Percentiles rank a stretch among this genome's conserved stretches.
Conservation (phyloP, 2,888 invertebrate species). For the Poecilobothrus nobilitatus region DNA sequence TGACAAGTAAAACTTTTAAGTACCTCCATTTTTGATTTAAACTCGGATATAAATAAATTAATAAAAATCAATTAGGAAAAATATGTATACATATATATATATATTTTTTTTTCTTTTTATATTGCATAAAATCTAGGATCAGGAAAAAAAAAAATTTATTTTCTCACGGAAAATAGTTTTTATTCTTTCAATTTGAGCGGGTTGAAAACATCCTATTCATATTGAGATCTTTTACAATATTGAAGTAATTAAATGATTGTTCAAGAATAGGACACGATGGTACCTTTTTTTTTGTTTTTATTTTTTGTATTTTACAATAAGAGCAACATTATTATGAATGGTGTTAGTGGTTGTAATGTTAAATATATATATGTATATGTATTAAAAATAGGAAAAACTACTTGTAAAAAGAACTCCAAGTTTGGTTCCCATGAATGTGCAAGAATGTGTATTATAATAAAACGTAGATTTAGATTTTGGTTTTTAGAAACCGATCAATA, state of each 20-base stretch:
- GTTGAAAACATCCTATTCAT: too few relatives aligned
- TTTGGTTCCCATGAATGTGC: neutral
- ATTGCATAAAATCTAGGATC: neutral
- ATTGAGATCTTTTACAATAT: too few relatives aligned
- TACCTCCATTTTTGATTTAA: neutral
- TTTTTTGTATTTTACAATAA: too few relatives aligned
- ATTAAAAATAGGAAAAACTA: neutral
- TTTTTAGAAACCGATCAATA: neutral
- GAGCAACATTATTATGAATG: too few relatives aligned
- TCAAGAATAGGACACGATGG: too few relatives aligned
- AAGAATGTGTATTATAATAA: too few relatives aligned
- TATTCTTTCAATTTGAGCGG: neutral
- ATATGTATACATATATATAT: too few relatives aligned
- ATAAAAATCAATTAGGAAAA: conserved; percentile 3
- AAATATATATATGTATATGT: too few relatives aligned
- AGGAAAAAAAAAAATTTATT: neutral
- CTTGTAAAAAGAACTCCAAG: neutral
- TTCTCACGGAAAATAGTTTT: conserved; percentile 5
- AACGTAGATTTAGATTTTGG: neutral
- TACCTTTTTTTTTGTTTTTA: too few relatives aligned
- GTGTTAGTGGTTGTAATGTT: too few relatives aligned
- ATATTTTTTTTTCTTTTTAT: too few relatives aligned
- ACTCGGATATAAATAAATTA: neutral
- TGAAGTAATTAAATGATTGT: too few relatives aligned
- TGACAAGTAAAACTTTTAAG: neutral